A percentile compares a stretch with the other conserved stretches of the same genome.
Conservation (phyloP, 2,113 vertebrate species). For the Danionella cerebrum region DNA sequence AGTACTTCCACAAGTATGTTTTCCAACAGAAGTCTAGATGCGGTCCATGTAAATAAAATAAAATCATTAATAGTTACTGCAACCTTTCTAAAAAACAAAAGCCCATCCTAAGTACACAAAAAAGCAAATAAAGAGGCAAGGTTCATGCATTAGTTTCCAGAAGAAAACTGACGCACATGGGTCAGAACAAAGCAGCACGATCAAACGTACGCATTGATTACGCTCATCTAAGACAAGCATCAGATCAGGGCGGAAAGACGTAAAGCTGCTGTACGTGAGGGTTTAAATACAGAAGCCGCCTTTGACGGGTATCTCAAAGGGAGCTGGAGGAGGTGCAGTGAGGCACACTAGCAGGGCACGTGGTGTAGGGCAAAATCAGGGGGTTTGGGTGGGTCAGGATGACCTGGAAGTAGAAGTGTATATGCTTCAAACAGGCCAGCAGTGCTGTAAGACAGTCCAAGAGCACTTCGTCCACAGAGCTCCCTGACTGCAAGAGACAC, state of each 20-base stretch:
- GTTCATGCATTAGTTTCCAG: background rate
- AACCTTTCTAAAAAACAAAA: background rate
- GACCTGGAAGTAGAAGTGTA: slow-evolving; percentile 60
- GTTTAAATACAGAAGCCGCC: background rate
- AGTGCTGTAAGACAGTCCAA: slow-evolving; percentile 55
- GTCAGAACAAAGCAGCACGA: background rate
- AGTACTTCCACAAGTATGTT: too few relatives aligned
- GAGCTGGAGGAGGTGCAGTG: slow-evolving; percentile 27
- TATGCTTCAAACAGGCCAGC: slow-evolving; percentile 55
- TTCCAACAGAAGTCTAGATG: too few relatives aligned
- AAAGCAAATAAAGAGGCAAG: background rate
- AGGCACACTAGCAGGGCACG: slow-evolving; percentile 17
- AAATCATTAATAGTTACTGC: background rate
- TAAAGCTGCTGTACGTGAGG: background rate
- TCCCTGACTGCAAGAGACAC: slow-evolving; percentile 51
- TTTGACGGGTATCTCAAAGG: slow-evolving; percentile 39
- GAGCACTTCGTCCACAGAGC: slow-evolving; percentile 56
- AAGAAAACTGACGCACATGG: background rate
- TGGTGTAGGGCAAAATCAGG: slow-evolving; percentile 9
- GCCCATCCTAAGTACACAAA: too few relatives aligned
- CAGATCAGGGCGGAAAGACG: slow-evolving; percentile 1
- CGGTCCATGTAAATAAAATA: too few relatives aligned
- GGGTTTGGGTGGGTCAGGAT: slow-evolving; percentile 32
- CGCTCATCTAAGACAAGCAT: slow-evolving; percentile 2
- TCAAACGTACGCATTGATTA: background rate